phyloP scores from a whole-genome alignment of 1,140 invertebrate genomes.

The Camponotus pennsylvanicus region DNA sequence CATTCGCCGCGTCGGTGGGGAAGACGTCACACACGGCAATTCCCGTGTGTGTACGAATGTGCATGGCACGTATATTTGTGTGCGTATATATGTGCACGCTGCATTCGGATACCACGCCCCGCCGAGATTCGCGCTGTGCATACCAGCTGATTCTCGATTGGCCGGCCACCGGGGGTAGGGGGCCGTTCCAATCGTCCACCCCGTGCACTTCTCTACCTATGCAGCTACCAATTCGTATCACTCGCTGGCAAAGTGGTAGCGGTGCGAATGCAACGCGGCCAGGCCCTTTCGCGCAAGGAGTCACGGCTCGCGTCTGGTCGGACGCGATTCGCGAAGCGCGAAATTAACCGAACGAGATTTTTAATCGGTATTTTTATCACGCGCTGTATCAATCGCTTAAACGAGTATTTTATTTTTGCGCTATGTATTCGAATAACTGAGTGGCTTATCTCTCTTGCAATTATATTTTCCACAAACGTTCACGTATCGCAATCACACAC shows the following conservation, averaged over 20 bases:
- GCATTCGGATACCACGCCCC: background rate
- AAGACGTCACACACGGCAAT: conserved; percentile 46
- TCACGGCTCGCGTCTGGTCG: conserved; percentile 58
- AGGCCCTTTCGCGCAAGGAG: conserved; percentile 62
- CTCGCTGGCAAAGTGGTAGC: conserved; percentile 26
- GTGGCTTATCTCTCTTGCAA: background rate
- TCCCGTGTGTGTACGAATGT: conserved; percentile 47
- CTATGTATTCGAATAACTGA: background rate
- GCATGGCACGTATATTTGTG: background rate
- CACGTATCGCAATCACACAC: background rate
- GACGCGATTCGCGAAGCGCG: conserved; percentile 21
- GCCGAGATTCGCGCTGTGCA: conserved; percentile 29
- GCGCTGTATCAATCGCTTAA: background rate
- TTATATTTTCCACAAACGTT: background rate
- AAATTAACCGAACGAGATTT: background rate
- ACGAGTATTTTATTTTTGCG: background rate
- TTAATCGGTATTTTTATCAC: background rate
- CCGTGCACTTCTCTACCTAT: conserved; percentile 61
- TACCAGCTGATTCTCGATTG: conserved; percentile 71
- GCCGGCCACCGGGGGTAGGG: conserved; percentile 68
- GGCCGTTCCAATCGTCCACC: conserved; percentile 37
- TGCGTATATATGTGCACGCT: background rate
- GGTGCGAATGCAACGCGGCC: conserved; percentile 45
- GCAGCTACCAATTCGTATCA: conserved; percentile 59
- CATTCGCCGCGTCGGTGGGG: conserved; percentile 61